Evolutionary conservation across 2,797 vertebrate species (phyloP), one percentile per base, ranked within the genome.

Genomic region (Enteromius fasciolatus): DNA sequence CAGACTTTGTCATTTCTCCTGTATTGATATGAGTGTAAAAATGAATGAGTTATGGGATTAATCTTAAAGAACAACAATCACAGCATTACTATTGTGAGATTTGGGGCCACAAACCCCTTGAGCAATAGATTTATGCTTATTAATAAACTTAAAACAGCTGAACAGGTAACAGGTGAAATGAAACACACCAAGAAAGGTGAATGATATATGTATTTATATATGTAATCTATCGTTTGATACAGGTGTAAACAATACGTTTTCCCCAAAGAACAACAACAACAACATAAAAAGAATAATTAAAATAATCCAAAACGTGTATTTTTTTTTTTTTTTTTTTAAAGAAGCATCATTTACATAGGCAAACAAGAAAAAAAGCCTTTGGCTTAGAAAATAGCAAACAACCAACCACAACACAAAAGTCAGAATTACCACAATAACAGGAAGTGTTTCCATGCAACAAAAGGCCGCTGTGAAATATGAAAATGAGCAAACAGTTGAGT

Each of bases 201-300:
- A 91, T 91, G 90, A 93, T 94, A 93, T 92, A 93, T 89, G 90
- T 92, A 92, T 94, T 93, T 94, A 93, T 94, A 94, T 92, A 93
- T 91, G 93, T 89, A 93, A 94, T 94, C 89, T 93, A 93, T 90
- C 92, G 88, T 92, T 94, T 92, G 89, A 92, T 94, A 94, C 93
- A 94, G 87, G 89, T 94, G 93, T 95, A 94, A 95, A 95, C 94
- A 92, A 87, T 89, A 91, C 83, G 83, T 92, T 92, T 91, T 78
- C 88, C 76, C 36, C 41, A 78, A 91, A 91, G 79, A 90, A 48
- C 14, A 54, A 88, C 85, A 90, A 88, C 85, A 93, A 90, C 88
- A 82, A 81, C 85, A 86, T 78, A 88, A 87, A 86, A 83, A 87
- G 80, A 87, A 87, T 87, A 89, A 92, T 89, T 90, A 92, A 90